A percentile compares a stretch with the other conserved stretches of the same genome.
Conservation (phyloP, 2,113 vertebrate species). For the Dasyurus viverrinus region DNA sequence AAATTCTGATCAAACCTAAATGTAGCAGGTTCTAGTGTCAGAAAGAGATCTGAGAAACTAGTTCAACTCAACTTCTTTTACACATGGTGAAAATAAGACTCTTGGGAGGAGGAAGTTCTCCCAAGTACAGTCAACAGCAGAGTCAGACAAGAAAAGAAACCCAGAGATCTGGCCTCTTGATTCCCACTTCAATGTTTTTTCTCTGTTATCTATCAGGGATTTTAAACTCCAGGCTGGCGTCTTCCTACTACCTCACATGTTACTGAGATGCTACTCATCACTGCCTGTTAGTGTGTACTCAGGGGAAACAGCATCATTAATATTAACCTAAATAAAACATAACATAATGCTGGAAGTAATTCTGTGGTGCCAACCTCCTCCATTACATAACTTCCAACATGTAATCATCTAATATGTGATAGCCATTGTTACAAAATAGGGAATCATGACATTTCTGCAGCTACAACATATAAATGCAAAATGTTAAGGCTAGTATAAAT, state of each 20-base stretch:
- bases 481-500: not conserved
- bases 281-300: not conserved
- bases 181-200: not conserved
- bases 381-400: not conserved
- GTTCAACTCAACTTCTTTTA: not conserved
- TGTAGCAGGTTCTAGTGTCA: not conserved
- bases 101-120: not conserved
- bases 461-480: not conserved
- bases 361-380: not conserved
- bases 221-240: too few species aligned
- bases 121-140: not conserved
- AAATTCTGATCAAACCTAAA: not conserved
- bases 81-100: not conserved
- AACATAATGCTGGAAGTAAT: not conserved
- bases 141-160: not conserved
- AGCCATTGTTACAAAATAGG: not conserved
- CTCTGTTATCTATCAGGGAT: not conserved
- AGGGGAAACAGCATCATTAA: not conserved
- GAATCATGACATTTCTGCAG: not conserved
- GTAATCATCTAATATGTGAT: not conserved
- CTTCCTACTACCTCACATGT: not conserved
- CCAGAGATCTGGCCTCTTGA: not conserved
- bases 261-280: not conserved
- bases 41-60: not conserved
- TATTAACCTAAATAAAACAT: not conserved